Percentiles rank a stretch among this genome's conserved stretches.
These are phyloP conservation scores for Aquatica leii DNA, from an alignment of 2,888 invertebrate species.

Conservation along the genomic window DNA sequence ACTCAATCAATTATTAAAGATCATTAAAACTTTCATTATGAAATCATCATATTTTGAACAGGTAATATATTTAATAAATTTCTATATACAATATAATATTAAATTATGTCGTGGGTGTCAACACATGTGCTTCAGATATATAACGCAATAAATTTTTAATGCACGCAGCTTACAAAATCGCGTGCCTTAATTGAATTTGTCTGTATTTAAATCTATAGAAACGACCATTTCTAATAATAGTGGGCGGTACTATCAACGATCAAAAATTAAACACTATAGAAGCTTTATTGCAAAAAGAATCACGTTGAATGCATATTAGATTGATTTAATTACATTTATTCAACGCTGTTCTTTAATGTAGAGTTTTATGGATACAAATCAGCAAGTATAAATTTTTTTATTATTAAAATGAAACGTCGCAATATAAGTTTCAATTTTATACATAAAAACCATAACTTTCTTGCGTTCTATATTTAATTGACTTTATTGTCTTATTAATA, in stretches of 20 bases:
- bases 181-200: slow-evolving; percentile 23
- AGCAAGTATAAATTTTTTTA: neutral
- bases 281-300: neutral
- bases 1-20: too few relatives aligned
- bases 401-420: too few relatives aligned
- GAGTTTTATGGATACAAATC: neutral
- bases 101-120: neutral
- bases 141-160: slow-evolving; percentile 12
- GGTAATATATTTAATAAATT: neutral
- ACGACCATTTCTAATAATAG: slow-evolving; percentile 1
- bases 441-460: too few relatives aligned
- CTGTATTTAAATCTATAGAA: slow-evolving; percentile 18
- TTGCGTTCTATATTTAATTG: too few relatives aligned
- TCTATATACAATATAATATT: neutral
- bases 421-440: too few relatives aligned
- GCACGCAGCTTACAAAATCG: slow-evolving; percentile 9
- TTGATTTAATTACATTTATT: neutral
- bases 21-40: too few relatives aligned
- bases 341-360: neutral
- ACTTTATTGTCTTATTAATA: too few relatives aligned
- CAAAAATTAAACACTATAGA: slow-evolving; percentile 8
- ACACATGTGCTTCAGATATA: neutral
- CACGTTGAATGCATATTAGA: slow-evolving; percentile 12
- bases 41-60: neutral
- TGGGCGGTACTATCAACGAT: slow-evolving; percentile 20